Evolutionary conservation across 1,140 invertebrate species (phyloP), one percentile per base, ranked within the genome.

Genomic region (Microplitis demolitor): DNA sequence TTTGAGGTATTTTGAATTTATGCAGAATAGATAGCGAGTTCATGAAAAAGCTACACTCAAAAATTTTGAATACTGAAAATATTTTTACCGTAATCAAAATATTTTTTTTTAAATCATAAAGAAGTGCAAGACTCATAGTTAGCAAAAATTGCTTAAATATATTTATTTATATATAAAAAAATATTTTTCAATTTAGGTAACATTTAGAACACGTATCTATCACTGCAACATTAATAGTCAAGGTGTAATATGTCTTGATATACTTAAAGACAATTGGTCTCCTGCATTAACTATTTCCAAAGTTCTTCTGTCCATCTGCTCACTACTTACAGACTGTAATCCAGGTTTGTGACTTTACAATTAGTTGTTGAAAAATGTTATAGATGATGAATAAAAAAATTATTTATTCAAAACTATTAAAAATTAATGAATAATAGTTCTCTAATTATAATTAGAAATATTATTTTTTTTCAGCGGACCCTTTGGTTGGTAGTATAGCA

Each of bases 191-290:
- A 74, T 62, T 34, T 84, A 96, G 94, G 96, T 99, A 62, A 97
- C 96, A 85, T 99, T 99, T 90, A 92, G 96, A 77, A 97, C 96
- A 73, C 91, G 96, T 79, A 98, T 98, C 87, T 98, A 98, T 85
- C 96, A 98, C 82, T 98, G 96, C 90, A 98, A 98, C 88, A 98
- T 98, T 84, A 98, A 98, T 88, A 97, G 95, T 87, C 96, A 97
- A 89, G 96, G 96, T 78, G 95, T 97, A 31, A 98, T 98, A 83
- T 98, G 96, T 85, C 89, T 98, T 85, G 96, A 98, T 85, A 98
- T 98, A 80, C 89, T 98, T 66, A 98, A 98, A 87, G 96, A 97
- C 84, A 97, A 97, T 86, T 98, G 96, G 96, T 97, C 95, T 45
- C 96, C 96, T 33, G 96, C 97, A 37, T 88, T 98, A 74, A 98